phyloP scores from a whole-genome alignment of 2,797 vertebrate species.

The Mastacembelus armatus region DNA sequence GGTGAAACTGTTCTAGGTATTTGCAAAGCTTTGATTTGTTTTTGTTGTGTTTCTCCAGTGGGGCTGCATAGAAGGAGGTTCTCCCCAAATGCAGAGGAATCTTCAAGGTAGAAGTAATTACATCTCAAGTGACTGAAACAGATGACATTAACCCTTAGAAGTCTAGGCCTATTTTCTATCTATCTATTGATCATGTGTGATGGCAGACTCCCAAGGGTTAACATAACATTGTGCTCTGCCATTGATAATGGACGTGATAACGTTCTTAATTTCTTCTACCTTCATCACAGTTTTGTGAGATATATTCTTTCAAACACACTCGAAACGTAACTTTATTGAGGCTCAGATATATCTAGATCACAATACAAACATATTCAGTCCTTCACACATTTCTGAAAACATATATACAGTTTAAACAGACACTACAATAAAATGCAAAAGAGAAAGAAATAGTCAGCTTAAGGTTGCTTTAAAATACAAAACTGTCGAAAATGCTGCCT shows the following conservation, averaged over 20 bases:
- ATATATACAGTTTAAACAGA: neutral
- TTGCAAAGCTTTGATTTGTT: too few relatives aligned
- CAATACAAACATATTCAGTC: neutral
- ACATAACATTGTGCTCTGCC: constrained; percentile 11
- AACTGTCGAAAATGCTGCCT: constrained; percentile 15
- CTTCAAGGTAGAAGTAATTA: constrained; percentile 30
- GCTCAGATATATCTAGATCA: constrained; percentile 25
- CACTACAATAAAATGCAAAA: neutral
- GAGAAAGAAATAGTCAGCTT: neutral
- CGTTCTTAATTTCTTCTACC: constrained; percentile 27
- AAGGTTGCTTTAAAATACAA: constrained; percentile 4
- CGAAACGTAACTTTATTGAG: constrained; percentile 22
- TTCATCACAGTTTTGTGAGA: constrained; percentile 26
- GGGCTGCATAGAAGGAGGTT: neutral
- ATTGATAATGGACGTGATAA: constrained; percentile 43
- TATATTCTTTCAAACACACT: constrained; percentile 7
- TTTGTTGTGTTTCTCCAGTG: too few relatives aligned
- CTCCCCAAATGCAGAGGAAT: neutral
- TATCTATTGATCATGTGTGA: too few relatives aligned
- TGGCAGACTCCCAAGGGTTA: too few relatives aligned
- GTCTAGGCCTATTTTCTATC: too few relatives aligned
- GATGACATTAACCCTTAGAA: too few relatives aligned
- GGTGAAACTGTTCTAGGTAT: constrained; percentile 56
- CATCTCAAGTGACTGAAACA: too few relatives aligned
- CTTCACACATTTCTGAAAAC: too few relatives aligned